These are phyloP conservation scores for Argyrosomus japonicus DNA, from an alignment of 2,113 vertebrate genomes.

Conservation along the genomic window DNA sequence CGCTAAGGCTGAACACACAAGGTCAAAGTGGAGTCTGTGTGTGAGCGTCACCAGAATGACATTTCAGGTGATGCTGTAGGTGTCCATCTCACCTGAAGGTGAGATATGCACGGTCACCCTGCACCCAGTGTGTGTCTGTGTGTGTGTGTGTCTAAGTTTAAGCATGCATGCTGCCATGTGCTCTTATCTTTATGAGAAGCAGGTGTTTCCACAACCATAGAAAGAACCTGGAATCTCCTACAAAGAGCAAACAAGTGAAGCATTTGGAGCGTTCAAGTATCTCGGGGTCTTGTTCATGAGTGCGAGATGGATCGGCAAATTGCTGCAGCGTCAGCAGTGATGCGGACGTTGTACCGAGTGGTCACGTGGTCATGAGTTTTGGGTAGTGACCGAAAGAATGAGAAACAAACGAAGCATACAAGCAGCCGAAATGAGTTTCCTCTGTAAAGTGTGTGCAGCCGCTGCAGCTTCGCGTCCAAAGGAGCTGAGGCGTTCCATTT, in stretches of 20 bases:
- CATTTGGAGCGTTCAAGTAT: too few relatives aligned
- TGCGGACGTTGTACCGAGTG: too few relatives aligned
- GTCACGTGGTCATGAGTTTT: too few relatives aligned
- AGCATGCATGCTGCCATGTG: neutral
- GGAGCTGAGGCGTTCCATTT: too few relatives aligned
- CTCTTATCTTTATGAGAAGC: constrained; percentile 27
- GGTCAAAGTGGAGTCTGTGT: constrained; percentile 38
- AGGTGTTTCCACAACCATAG: neutral
- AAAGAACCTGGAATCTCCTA: neutral
- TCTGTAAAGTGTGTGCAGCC: too few relatives aligned
- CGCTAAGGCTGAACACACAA: constrained; percentile 58
- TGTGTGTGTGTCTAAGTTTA: neutral
- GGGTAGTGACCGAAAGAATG: too few relatives aligned
- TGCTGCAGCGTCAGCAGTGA: too few relatives aligned
- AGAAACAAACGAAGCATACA: too few relatives aligned
- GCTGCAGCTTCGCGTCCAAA: too few relatives aligned
- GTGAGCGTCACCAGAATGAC: constrained; percentile 32
- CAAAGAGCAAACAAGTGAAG: neutral
- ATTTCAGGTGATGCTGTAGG: constrained; percentile 37
- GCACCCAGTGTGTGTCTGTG: neutral
- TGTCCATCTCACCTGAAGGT: constrained; percentile 43
- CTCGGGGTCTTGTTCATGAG: too few relatives aligned
- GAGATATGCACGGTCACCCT: constrained; percentile 35
- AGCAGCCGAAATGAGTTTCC: too few relatives aligned
- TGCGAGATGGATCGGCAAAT: too few relatives aligned